These are phyloP conservation scores for Andrena haemorrhoa DNA, from an alignment of 2,888 invertebrate genomes.

Conservation along the genomic window DNA sequence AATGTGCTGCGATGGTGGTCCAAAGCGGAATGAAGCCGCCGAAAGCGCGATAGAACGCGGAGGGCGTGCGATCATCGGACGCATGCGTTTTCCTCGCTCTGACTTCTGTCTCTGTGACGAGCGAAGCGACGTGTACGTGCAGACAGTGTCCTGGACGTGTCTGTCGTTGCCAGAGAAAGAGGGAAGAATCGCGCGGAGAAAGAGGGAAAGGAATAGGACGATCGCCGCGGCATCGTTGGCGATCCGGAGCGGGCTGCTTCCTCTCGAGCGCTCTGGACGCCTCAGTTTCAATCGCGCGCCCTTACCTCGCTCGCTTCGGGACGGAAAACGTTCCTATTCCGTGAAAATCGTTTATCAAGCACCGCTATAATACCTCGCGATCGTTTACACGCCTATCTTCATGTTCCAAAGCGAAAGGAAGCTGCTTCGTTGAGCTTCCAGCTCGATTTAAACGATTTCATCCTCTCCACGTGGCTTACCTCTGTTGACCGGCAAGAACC, in stretches of 20 bases:
- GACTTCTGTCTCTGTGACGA: conserved; percentile 40
- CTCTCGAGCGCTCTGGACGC: conserved; percentile 54
- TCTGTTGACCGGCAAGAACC: not conserved
- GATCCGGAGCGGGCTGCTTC: conserved; percentile 55
- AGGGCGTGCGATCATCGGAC: conserved; percentile 46
- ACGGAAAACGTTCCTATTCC: conserved; percentile 4
- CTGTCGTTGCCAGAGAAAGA: conserved; percentile 21
- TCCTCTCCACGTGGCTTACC: not conserved
- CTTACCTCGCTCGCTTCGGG: conserved; percentile 49
- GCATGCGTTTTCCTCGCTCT: conserved; percentile 57
- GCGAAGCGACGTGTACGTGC: conserved; percentile 44
- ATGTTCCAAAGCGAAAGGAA: not conserved
- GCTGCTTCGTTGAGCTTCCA: not conserved
- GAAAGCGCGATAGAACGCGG: conserved; percentile 16
- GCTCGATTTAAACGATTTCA: not conserved
- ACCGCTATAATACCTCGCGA: not conserved
- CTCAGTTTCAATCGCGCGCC: conserved; percentile 80
- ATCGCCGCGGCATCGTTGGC: conserved; percentile 58
- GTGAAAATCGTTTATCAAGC: not conserved
- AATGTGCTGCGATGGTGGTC: not conserved
- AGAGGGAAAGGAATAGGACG: conserved; percentile 39
- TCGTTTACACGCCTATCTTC: no score
- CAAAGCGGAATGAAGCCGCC: not conserved
- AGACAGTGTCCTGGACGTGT: conserved; percentile 19
- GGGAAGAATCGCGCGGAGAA: conserved; percentile 12